Evolutionary conservation across 2,797 vertebrate genomes (phyloP), one percentile per base, ranked within the genome.

Genomic region (Austrolebias charrua): DNA sequence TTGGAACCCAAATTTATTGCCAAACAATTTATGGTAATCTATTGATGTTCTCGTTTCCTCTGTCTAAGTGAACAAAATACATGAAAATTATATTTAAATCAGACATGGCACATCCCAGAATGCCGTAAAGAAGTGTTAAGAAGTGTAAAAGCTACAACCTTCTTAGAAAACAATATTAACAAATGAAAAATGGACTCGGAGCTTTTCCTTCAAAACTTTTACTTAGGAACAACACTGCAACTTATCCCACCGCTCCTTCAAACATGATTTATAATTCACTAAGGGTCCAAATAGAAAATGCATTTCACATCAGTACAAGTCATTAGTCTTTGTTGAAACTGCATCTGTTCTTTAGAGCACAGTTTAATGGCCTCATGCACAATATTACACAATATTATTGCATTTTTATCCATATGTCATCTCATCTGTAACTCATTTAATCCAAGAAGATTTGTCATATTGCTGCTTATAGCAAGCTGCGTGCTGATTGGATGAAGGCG

Each of bases 401-500:
- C 35, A 68, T 45, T 44, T 28, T 1, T n/a, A 29, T 8, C 4
- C 35, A 65, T 55, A 18, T 43, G 48, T 49, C 35, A 60, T 12
- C 44, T 35, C 19, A 38, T 66, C 6, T 66, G 43, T 40, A 46
- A 54, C 51, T 57, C 46, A 4, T 44, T 52, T 31, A 49, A 42
- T 61, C 33, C 28, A 61, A 33, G 46, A 14, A 42, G 61, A 64
- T 61, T 16, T 18, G 33, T 18, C 18, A 19, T 40, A 49, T 33
- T 71, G 54, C 63, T 62, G 20, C 11, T 12, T 55, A 43, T 43
- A 20, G 64, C 15, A 47, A 73, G 64, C 58, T 50, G 63, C 15
- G 28, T 63, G 45, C 18, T 78, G 65, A 79, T 65, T 79, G 71
- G 57, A 60, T 69, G 62, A 75, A 52, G 60, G 24, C 61, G 73